These are phyloP conservation scores for Drosophila subsilvestris DNA, from an alignment of 2,888 invertebrate species.

Conservation along the genomic window DNA sequence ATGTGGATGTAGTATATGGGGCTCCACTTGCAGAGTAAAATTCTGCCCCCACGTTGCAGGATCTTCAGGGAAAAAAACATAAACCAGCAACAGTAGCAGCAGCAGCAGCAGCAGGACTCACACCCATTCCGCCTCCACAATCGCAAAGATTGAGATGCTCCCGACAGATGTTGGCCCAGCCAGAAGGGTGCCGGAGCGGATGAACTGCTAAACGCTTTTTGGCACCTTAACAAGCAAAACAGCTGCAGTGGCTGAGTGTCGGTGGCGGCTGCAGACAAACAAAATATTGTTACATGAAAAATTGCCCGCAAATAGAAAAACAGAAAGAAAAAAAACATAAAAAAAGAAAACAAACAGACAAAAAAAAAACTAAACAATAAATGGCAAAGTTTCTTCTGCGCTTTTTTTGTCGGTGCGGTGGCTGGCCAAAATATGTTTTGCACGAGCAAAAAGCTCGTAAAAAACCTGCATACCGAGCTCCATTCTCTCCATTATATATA, in stretches of 20 bases:
- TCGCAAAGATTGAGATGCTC: constrained; percentile 40
- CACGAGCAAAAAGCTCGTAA: constrained; percentile 39
- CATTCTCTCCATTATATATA: background rate
- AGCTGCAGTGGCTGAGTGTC: constrained; percentile 51
- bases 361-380: constrained; percentile 32
- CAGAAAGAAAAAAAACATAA: constrained; percentile 32
- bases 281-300: constrained; percentile 65
- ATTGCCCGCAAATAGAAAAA: constrained; percentile 57
- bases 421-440: constrained; percentile 47
- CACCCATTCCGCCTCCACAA: constrained; percentile 3
- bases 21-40: constrained; percentile 30
- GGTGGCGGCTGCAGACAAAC: constrained; percentile 38
- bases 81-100: constrained; percentile 11
- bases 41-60: constrained; percentile 19
- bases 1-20: constrained; percentile 53
- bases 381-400: constrained; percentile 43
- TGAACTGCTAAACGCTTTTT: constrained; percentile 56
- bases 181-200: constrained; percentile 40
- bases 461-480: constrained; percentile 28
- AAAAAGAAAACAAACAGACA: background rate
- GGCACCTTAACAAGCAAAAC: constrained; percentile 70
- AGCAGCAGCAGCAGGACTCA: background rate
- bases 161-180: constrained; percentile 35
- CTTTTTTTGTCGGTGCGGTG: constrained; percentile 21
- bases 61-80: constrained; percentile 36